A percentile compares a stretch with the other conserved stretches of the same genome.
These are phyloP conservation scores for Sebastes wilsoni DNA, from an alignment of 2,797 vertebrate genomes.

Conservation along the genomic window DNA sequence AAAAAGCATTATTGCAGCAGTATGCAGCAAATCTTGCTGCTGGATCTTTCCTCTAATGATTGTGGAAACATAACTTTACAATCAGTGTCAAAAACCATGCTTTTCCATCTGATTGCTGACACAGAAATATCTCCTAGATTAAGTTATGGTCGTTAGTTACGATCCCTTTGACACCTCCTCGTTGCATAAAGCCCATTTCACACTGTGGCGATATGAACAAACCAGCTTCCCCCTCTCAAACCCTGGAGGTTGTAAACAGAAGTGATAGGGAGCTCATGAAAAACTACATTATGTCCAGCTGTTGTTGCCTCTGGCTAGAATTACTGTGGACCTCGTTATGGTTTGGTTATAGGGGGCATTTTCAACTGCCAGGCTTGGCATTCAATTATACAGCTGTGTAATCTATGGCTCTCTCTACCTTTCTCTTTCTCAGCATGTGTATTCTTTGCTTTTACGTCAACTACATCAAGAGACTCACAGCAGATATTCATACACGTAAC, in stretches of 20 bases:
- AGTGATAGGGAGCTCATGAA: slow-evolving; percentile 67
- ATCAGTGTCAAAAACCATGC: not conserved
- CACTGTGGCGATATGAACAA: slow-evolving; percentile 21
- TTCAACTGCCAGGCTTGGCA: slow-evolving; percentile 67
- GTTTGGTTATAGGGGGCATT: slow-evolving; percentile 66
- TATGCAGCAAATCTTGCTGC: not conserved
- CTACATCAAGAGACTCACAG: slow-evolving; percentile 13
- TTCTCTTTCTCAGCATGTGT: not conserved
- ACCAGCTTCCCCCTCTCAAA: slow-evolving; percentile 22
- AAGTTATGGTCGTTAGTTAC: not conserved
- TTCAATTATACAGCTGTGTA: slow-evolving; percentile 71
- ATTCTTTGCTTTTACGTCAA: not conserved
- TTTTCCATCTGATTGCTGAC: not conserved
- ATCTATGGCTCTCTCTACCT: slow-evolving; percentile 48
- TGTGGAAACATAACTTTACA: not conserved
- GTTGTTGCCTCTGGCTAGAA: slow-evolving; percentile 65
- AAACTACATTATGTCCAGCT: slow-evolving; percentile 69
- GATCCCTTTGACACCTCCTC: not conserved
- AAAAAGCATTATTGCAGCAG: not conserved
- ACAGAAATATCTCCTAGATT: not conserved
- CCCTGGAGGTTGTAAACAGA: slow-evolving; percentile 63
- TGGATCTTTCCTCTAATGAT: not conserved
- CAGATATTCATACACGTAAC: slow-evolving; percentile 2
- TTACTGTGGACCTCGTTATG: slow-evolving; percentile 70
- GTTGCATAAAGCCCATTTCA: slow-evolving; percentile 42